Conservation (phyloP, 2,888 invertebrate species). For the Tryphoninae sp. region DNA sequence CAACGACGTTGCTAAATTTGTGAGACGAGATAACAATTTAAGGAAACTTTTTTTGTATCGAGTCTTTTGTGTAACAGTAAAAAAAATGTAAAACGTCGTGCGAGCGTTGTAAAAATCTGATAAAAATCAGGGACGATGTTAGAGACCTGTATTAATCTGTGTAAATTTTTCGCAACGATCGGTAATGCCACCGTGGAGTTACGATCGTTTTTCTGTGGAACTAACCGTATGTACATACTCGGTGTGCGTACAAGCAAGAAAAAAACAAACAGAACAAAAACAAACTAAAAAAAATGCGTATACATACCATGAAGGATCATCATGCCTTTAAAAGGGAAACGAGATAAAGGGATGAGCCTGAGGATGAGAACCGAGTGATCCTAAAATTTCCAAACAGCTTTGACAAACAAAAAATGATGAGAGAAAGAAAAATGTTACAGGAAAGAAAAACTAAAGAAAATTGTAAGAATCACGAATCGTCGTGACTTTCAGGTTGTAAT, state of each 20-base stretch:
- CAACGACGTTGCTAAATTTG: too few species aligned
- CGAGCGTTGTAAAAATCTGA: too few species aligned
- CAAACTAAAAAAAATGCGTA: neutral
- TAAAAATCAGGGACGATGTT: too few species aligned
- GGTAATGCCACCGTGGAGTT: too few species aligned
- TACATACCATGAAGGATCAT: slow-evolving; percentile 41
- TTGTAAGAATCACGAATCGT: too few species aligned
- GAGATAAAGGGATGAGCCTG: slow-evolving; percentile 18
- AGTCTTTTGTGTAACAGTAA: too few species aligned
- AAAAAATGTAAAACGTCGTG: too few species aligned
- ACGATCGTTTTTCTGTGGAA: neutral
- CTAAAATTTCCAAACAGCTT: neutral
- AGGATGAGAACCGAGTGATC: neutral
- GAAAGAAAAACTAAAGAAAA: slow-evolving; percentile 2
- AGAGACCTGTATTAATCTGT: too few species aligned
- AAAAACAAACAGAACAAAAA: slow-evolving; percentile 15
- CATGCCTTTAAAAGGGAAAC: slow-evolving; percentile 37
- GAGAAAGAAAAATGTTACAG: neutral
- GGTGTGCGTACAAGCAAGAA: slow-evolving; percentile 50
- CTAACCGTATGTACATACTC: slow-evolving; percentile 54
- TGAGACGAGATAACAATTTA: too few species aligned
- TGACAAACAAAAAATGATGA: neutral
- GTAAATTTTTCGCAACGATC: too few species aligned
- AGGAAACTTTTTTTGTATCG: too few species aligned
- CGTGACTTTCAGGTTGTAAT: too few species aligned